phyloP scores from a whole-genome alignment of 2,113 vertebrate genomes.

The Tiliqua scincoides region DNA sequence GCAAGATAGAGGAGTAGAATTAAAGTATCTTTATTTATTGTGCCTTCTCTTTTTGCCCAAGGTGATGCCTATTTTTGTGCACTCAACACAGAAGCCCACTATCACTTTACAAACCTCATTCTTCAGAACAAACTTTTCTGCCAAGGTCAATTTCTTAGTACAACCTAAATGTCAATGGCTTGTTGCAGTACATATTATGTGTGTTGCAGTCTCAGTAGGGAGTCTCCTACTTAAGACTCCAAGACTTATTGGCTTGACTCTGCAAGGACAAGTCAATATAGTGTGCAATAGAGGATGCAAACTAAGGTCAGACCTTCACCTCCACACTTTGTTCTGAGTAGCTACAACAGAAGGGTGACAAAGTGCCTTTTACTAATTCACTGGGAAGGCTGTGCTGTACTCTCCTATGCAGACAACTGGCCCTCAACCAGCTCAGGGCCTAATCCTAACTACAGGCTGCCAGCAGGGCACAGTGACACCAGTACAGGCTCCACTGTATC shows the following conservation, averaged over 20 bases:
- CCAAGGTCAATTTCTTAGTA: conserved; percentile 22
- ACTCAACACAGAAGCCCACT: conserved; percentile 33
- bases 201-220: conserved; percentile 27
- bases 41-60: background rate
- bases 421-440: background rate
- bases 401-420: no score
- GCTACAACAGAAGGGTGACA: background rate
- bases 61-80: background rate
- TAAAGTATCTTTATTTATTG: background rate
- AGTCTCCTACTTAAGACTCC: no score
- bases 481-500: no score
- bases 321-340: background rate
- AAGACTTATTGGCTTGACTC: conserved; percentile 15
- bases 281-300: background rate
- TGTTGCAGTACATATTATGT: conserved; percentile 20
- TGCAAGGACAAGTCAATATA: conserved; percentile 27
- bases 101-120: conserved; percentile 28
- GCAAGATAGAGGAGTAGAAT: background rate
- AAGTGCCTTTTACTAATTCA: background rate
- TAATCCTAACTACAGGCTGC: no score
- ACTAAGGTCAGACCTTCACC: background rate
- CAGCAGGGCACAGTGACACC: no score
- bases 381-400: no score
- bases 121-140: background rate
- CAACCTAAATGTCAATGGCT: conserved; percentile 42